A percentile compares a stretch with the other conserved stretches of the same genome.
Evolutionary conservation across 2,797 vertebrate genomes (phyloP).

Genomic region (Delichon dasypus): DNA sequence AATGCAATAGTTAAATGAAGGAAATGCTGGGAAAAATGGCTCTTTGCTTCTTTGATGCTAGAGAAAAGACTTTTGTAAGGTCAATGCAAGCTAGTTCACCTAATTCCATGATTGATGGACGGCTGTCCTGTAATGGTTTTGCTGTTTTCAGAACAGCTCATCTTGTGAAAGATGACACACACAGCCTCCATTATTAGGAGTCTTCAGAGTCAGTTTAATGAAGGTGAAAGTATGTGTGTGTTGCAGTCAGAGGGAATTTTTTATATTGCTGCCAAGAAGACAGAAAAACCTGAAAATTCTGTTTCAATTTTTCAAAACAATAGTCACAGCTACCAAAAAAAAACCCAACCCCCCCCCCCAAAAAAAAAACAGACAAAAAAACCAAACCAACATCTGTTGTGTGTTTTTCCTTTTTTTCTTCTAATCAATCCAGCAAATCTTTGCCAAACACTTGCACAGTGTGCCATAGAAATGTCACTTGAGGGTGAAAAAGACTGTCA

Average conservation of each 20-base stretch:
- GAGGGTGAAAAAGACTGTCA: conserved; percentile 64
- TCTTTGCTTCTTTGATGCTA: background rate
- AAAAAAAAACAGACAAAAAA: background rate
- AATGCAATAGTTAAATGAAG: background rate
- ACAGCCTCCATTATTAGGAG: background rate
- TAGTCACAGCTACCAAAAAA: conserved; percentile 33
- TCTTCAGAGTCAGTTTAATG: conserved; percentile 21
- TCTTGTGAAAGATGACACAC: background rate
- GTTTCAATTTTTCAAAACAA: conserved; percentile 69
- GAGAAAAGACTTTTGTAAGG: background rate
- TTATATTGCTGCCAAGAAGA: conserved; percentile 55
- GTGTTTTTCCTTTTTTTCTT: conserved; percentile 46
- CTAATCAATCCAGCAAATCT: conserved; percentile 70
- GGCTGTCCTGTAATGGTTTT: background rate
- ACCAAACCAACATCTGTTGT: conserved; percentile 71
- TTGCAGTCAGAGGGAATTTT: conserved; percentile 1
- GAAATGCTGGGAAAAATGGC: background rate
- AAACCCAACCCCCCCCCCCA: no score
- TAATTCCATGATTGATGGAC: background rate
- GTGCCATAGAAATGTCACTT: conserved; percentile 74
- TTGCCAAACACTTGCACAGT: conserved; percentile 71
- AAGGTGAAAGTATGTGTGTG: background rate
- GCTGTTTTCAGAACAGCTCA: background rate
- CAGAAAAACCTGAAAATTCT: conserved; percentile 56
- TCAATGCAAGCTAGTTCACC: background rate